These are phyloP conservation scores for Diarsia rubi DNA, from an alignment of 2,888 invertebrate species.

Conservation along the genomic window DNA sequence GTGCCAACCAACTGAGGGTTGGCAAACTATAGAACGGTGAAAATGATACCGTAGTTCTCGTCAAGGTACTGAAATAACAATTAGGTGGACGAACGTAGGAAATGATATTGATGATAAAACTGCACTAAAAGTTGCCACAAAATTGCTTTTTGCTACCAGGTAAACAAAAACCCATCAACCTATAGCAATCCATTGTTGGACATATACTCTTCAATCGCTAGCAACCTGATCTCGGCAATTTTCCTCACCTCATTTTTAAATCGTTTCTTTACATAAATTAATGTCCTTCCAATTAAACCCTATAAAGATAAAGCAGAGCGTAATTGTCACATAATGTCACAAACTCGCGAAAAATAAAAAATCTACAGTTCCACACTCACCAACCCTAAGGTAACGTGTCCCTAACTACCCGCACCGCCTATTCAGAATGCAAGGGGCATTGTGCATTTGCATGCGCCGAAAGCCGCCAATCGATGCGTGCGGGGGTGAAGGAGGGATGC, in stretches of 20 bases:
- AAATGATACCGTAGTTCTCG: background rate
- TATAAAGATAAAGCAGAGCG: background rate
- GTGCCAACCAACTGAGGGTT: constrained; percentile 37
- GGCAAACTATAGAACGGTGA: background rate
- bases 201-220: background rate
- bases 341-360: background rate
- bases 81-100: no score
- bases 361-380: background rate
- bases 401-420: constrained; percentile 47
- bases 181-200: background rate
- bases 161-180: background rate
- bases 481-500: constrained; percentile 58
- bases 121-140: background rate
- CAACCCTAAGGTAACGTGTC: constrained; percentile 53
- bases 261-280: background rate
- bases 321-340: background rate
- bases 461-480: constrained; percentile 83
- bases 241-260: background rate
- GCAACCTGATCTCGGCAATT: background rate
- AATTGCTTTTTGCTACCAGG: background rate
- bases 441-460: constrained; percentile 84
- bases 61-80: background rate
- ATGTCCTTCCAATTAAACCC: background rate
- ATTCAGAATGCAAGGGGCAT: constrained; percentile 65
- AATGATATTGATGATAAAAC: no score